phyloP scores from a whole-genome alignment of 2,797 vertebrate species.

The Rhinatrema bivittatum region DNA sequence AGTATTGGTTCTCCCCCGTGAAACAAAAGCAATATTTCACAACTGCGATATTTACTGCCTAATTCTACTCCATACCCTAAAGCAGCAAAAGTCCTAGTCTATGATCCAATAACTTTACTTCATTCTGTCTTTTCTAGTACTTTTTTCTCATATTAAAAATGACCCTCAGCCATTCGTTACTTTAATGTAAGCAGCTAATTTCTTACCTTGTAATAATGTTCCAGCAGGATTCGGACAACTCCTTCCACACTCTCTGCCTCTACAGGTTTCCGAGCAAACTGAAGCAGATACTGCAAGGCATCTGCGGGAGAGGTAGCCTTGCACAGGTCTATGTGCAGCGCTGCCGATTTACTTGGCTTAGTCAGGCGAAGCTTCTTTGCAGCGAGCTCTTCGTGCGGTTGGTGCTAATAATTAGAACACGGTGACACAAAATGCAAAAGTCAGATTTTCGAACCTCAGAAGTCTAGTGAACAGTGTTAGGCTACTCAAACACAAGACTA shows the following conservation, averaged over 20 bases:
- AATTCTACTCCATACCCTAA: too few species aligned
- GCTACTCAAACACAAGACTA: too few species aligned
- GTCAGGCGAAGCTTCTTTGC: slow-evolving; percentile 88
- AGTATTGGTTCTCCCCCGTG: too few species aligned
- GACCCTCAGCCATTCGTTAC: too few species aligned
- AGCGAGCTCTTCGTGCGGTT: slow-evolving; percentile 76
- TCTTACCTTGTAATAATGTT: slow-evolving; percentile 92
- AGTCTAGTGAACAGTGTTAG: too few species aligned
- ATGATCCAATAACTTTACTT: too few species aligned
- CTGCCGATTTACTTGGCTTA: slow-evolving; percentile 93
- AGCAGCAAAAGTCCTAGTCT: too few species aligned
- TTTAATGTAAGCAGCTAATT: too few species aligned
- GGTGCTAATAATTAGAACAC: slow-evolving; percentile 36
- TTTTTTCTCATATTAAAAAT: too few species aligned
- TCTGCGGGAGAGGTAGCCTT: slow-evolving; percentile 85
- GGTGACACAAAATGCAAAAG: neutral
- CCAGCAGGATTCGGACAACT: slow-evolving; percentile 83
- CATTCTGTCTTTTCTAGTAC: too few species aligned
- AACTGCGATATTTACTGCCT: too few species aligned
- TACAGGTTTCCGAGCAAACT: slow-evolving; percentile 85
- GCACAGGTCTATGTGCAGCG: slow-evolving; percentile 89
- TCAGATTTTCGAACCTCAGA: neutral
- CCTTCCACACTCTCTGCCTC: slow-evolving; percentile 93
- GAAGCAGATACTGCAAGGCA: slow-evolving; percentile 86
- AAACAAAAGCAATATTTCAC: too few species aligned